These are phyloP conservation scores for Sylvilagus floridanus DNA, from an alignment of 2,797 vertebrate genomes.

Conservation along the genomic window DNA sequence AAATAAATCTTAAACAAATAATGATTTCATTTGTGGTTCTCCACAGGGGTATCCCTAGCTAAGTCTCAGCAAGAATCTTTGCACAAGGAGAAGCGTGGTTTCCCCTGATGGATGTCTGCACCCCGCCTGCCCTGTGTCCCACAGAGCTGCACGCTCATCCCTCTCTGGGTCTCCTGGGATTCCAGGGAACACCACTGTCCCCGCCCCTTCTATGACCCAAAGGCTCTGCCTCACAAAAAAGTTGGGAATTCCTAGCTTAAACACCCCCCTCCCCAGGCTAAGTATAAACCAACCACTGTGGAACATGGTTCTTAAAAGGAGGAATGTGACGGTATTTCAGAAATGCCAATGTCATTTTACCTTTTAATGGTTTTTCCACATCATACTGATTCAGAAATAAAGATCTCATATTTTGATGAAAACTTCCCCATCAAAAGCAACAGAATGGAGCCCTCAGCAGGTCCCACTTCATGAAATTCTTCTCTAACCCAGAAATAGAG, in stretches of 20 bases:
- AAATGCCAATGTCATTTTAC: background rate
- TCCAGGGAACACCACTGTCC: background rate
- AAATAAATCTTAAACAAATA: too few relatives aligned
- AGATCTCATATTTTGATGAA: slow-evolving; percentile 29
- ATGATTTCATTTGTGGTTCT: background rate
- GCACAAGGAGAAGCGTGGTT: background rate
- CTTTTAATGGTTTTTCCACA: slow-evolving; percentile 39
- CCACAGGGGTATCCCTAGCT: background rate
- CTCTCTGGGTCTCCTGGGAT: background rate
- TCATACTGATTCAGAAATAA: slow-evolving; percentile 46
- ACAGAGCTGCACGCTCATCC: background rate
- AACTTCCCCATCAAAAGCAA: slow-evolving; percentile 35
- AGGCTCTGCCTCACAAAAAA: slow-evolving; percentile 6
- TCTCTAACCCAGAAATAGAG: background rate
- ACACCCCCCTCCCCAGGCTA: background rate
- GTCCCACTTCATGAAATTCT: background rate
- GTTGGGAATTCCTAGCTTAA: slow-evolving; percentile 51
- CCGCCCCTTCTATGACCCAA: background rate
- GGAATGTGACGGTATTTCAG: background rate
- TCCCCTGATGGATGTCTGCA: background rate
- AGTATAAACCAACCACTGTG: background rate
- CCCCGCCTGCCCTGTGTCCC: background rate
- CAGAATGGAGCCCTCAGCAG: slow-evolving; percentile 8
- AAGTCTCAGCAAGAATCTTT: background rate
- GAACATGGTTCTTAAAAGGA: slow-evolving; percentile 43